These are phyloP conservation scores for Riparia riparia DNA, from an alignment of 2,113 vertebrate genomes.

Conservation along the genomic window DNA sequence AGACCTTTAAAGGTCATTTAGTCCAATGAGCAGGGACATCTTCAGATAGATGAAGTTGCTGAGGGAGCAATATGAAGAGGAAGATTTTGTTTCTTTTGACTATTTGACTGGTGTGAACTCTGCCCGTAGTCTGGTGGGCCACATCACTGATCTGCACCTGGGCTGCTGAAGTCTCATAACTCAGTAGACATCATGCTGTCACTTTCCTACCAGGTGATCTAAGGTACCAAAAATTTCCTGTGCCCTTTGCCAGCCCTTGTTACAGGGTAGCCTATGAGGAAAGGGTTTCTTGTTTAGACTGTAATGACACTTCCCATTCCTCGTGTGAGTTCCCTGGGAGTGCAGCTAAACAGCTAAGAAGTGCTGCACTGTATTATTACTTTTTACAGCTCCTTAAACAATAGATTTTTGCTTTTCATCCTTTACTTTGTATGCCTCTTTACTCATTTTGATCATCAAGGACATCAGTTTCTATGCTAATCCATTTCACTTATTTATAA, in stretches of 20 bases:
- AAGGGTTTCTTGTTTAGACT: neutral
- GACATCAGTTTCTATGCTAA: neutral
- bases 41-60: neutral
- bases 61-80: neutral
- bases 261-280: neutral
- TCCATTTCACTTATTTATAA: neutral
- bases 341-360: neutral
- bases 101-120: neutral
- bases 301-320: neutral
- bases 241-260: neutral
- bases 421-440: neutral
- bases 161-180: neutral
- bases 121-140: neutral
- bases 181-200: neutral
- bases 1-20: neutral
- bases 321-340: neutral
- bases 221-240: neutral
- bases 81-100: neutral
- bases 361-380: neutral
- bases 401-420: neutral
- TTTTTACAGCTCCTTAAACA: neutral
- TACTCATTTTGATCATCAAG: neutral
- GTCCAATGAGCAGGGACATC: neutral
- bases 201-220: neutral
- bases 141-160: neutral